phyloP scores from a whole-genome alignment of 2,797 vertebrate species.

The Champsocephalus gunnari region DNA sequence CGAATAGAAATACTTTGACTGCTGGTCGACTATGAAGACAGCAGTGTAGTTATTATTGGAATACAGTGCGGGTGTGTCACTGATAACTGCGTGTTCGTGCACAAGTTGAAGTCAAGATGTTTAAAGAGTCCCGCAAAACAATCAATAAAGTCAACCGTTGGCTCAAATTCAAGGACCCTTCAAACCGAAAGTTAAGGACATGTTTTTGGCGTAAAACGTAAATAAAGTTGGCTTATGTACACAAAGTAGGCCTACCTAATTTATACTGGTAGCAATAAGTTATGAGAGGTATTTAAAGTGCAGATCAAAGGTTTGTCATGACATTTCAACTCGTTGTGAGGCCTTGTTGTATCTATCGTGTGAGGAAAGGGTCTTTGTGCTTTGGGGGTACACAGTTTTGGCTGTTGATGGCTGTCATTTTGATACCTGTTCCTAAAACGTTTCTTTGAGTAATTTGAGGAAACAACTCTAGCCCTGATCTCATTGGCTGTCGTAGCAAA shows the following conservation, averaged over 20 bases:
- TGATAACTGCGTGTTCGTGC: background rate
- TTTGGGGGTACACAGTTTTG: background rate
- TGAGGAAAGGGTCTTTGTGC: background rate
- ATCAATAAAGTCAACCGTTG: constrained; percentile 14
- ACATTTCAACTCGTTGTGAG: background rate
- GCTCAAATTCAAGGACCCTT: constrained; percentile 24
- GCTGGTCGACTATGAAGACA: too few species aligned
- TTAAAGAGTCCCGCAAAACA: background rate
- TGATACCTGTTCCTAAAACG: background rate
- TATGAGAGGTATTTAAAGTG: background rate
- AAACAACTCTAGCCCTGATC: background rate
- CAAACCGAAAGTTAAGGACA: background rate
- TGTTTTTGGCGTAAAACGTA: background rate
- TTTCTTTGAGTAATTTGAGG: background rate
- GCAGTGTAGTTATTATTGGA: background rate
- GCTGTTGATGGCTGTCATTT: background rate
- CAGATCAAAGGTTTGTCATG: background rate
- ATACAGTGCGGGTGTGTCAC: background rate
- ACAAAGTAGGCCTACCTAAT: background rate
- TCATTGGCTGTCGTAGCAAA: background rate
- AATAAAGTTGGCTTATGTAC: background rate
- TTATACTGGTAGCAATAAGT: background rate
- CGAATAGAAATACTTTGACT: too few species aligned
- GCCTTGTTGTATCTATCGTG: background rate
- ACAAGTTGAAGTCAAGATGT: background rate